Percentiles rank a stretch among this genome's conserved stretches.
Evolutionary conservation across 2,888 invertebrate genomes (phyloP).

Genomic region (Eucera pruinosa): DNA sequence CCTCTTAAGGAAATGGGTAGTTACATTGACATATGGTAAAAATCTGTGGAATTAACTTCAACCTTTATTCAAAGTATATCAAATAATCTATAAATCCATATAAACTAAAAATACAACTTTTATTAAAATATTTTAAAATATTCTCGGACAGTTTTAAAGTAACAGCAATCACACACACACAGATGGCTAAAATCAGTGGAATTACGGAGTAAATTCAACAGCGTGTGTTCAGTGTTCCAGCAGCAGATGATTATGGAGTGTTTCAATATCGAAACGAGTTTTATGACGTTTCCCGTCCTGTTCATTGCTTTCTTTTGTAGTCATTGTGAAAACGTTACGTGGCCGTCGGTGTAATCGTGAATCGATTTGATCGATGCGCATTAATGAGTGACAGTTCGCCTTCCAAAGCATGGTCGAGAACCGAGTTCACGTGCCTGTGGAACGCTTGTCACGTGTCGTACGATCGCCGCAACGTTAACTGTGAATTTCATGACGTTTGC

Average conservation of each 20-base stretch:
- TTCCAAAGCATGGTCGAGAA: not conserved
- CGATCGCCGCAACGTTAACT: conserved; percentile 53
- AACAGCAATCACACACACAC: too few relatives aligned
- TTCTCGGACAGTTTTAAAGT: not conserved
- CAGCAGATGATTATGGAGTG: conserved; percentile 13
- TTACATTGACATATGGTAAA: not conserved
- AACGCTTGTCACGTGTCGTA: conserved; percentile 50
- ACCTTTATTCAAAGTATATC: too few relatives aligned
- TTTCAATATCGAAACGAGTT: conserved; percentile 18
- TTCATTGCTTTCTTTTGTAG: conserved; percentile 3
- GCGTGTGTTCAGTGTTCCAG: not conserved
- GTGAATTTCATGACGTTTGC: conserved; percentile 52
- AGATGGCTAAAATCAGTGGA: not conserved
- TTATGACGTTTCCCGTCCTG: conserved; percentile 10
- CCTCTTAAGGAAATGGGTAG: too few relatives aligned
- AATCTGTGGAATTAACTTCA: not conserved
- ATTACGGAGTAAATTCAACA: not conserved
- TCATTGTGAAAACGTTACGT: conserved; percentile 50
- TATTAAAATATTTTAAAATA: not conserved
- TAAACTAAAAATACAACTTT: not conserved
- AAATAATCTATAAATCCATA: too few relatives aligned
- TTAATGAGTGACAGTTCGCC: conserved; percentile 56
- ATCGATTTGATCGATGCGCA: conserved; percentile 59
- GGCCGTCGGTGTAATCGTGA: conserved; percentile 54
- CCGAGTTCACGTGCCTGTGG: conserved; percentile 40